Conservation (phyloP, 2,888 invertebrate genomes). For the Hydriomena furcata region DNA sequence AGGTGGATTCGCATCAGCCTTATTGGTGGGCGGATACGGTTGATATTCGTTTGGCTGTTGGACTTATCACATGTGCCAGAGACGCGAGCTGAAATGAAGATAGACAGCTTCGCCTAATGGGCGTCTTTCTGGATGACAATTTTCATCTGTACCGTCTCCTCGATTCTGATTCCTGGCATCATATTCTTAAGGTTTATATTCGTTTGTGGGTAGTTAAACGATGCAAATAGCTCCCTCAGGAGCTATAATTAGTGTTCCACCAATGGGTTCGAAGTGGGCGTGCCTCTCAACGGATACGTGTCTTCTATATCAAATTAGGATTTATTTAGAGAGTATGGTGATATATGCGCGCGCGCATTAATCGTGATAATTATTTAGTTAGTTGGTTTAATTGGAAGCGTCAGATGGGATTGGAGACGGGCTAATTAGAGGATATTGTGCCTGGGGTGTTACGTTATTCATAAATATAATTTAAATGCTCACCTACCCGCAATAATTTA, state of each 20-base stretch:
- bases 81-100: constrained; percentile 66
- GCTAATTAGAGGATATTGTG: constrained; percentile 29
- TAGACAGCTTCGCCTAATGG: constrained; percentile 76
- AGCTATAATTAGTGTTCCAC: constrained; percentile 76
- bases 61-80: constrained; percentile 58
- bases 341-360: constrained; percentile 73
- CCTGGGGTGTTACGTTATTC: constrained; percentile 10
- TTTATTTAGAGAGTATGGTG: constrained; percentile 70
- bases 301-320: constrained; percentile 65
- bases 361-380: constrained; percentile 83
- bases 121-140: constrained; percentile 78
- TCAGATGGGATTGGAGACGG: constrained; percentile 51
- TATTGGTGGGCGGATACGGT: constrained; percentile 40
- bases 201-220: constrained; percentile 55
- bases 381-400: constrained; percentile 74
- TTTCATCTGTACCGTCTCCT: constrained; percentile 43
- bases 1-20: constrained; percentile 29
- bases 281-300: constrained; percentile 60
- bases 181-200: constrained; percentile 38
- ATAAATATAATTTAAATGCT: constrained; percentile 8
- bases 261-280: constrained; percentile 71
- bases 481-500: too few species aligned
- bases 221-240: constrained; percentile 77
- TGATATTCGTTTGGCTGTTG: constrained; percentile 41
- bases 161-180: constrained; percentile 29